phyloP scores from a whole-genome alignment of 1,140 invertebrate species.

The Pseudomyrmex pallidus region DNA sequence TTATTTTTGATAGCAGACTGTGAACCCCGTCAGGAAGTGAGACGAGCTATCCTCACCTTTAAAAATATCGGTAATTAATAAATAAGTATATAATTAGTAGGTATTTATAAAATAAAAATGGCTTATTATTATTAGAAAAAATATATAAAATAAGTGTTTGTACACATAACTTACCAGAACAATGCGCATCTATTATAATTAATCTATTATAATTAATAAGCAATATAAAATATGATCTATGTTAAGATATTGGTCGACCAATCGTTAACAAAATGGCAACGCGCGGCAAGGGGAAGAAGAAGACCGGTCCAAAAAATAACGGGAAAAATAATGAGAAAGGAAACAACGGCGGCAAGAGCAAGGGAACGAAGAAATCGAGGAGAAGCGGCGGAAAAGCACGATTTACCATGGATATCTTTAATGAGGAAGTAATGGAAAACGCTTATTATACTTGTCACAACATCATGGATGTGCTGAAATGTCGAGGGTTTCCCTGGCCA shows the following conservation, averaged over 20 bases:
- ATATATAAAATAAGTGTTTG: background rate
- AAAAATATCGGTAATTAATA: too few relatives aligned
- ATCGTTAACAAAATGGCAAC: constrained; percentile 33
- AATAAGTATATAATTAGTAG: too few relatives aligned
- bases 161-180: background rate
- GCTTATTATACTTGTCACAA: constrained; percentile 95
- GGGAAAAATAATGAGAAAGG: constrained; percentile 86
- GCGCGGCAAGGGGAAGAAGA: constrained; percentile 72
- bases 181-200: background rate
- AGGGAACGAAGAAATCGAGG: constrained; percentile 85
- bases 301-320: constrained; percentile 75
- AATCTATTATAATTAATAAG: constrained; percentile 8
- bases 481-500: constrained; percentile 93
- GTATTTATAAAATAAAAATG: too few relatives aligned
- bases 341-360: constrained; percentile 81
- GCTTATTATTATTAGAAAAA: too few relatives aligned
- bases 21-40: too few relatives aligned
- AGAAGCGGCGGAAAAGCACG: constrained; percentile 87
- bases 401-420: constrained; percentile 92
- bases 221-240: background rate
- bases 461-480: constrained; percentile 91
- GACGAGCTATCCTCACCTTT: too few relatives aligned
- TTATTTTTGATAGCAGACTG: too few relatives aligned
- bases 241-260: constrained; percentile 10
- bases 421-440: constrained; percentile 94